These are phyloP conservation scores for Leptogaster cylindrica DNA, from an alignment of 2,888 invertebrate species.

Conservation along the genomic window DNA sequence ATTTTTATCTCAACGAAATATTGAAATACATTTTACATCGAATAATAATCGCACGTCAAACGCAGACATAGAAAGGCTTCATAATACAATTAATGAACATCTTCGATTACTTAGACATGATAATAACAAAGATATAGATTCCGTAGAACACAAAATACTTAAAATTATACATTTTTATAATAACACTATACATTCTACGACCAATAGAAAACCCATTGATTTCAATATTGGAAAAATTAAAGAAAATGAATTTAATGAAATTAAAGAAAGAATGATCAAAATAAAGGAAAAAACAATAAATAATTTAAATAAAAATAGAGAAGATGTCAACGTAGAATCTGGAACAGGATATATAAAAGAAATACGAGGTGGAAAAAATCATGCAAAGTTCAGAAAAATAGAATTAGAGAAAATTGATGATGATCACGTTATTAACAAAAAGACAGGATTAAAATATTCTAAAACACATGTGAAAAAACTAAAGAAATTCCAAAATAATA, in stretches of 20 bases:
- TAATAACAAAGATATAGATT: neutral
- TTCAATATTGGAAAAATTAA: slow-evolving; percentile 21
- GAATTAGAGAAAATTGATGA: slow-evolving; percentile 1
- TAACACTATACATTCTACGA: slow-evolving; percentile 23
- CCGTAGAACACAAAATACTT: slow-evolving; percentile 4
- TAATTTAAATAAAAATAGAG: neutral
- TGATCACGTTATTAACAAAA: slow-evolving; percentile 18
- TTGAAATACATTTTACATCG: slow-evolving; percentile 1
- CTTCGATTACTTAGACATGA: slow-evolving; percentile 9
- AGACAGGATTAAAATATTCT: slow-evolving; percentile 7
- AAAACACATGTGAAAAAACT: neutral
- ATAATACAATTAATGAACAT: slow-evolving; percentile 21
- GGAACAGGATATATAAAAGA: slow-evolving; percentile 33
- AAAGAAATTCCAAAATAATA: slow-evolving; percentile 24
- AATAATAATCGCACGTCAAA: slow-evolving; percentile 10
- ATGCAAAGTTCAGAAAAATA: slow-evolving; percentile 28
- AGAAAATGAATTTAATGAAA: neutral
- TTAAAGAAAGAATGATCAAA: neutral
- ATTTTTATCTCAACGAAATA: too few species aligned
- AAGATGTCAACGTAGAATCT: neutral
- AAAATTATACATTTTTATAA: slow-evolving; percentile 11
- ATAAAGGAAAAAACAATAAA: slow-evolving; percentile 13
- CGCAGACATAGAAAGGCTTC: neutral
- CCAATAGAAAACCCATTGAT: slow-evolving; percentile 26
- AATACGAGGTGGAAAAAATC: slow-evolving; percentile 27